Base-by-base conservation (phyloP, 2,797 vertebrate species). In the Oryzias dopingdopingensis region DNA sequence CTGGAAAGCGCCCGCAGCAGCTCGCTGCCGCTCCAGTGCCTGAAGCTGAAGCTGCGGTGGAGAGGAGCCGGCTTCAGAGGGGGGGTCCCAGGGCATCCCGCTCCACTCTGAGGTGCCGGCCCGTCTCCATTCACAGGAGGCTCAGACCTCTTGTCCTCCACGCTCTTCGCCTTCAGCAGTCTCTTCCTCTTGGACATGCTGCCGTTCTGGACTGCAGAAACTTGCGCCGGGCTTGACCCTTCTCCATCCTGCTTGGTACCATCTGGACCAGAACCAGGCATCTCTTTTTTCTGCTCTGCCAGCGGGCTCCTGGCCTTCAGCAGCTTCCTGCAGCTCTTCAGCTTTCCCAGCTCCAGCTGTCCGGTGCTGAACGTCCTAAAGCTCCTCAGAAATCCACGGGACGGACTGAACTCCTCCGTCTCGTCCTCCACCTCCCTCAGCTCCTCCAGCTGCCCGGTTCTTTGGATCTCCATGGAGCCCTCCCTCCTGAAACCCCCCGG, bases 341-440 rank as follows among this genome's bases (percentile, higher is more conserved):
- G 86, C 18, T 92, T 82, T 8, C 93, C 91, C 43, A 96, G 89
- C 79, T 98, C 95, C 86, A 97, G 89, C 82, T 97, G 95, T 7
- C 96, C 95, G 0, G 93, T 95, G 90, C 96, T 98, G 65, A 94
- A 94, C 1, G 95, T 92, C 70, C 96, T 84, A 84, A 95, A 95
- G 63, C 89, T 92, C 76, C 96, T 93, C 69, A 91, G 85, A 49
- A 80, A 83, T 24, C 88, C 55, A 67, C 53, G 91, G 0, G 70
- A 62, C 1, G 76, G 76, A 0, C 78, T 76, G 64, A 87, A 72
- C 12, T 86, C 87, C 7, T 89, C 87, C 0, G 81, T 79, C 60
- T 87, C 92, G 20, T 92, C 91, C 4, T 89, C 88, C 52, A 89
- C 94, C 64, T 91, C 93, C 44, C 88, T 78, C 57, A 93, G 89